Evolutionary conservation across 2,888 invertebrate genomes (phyloP), one percentile per base, ranked within the genome.

Genomic region (Metallyticus violacea): DNA sequence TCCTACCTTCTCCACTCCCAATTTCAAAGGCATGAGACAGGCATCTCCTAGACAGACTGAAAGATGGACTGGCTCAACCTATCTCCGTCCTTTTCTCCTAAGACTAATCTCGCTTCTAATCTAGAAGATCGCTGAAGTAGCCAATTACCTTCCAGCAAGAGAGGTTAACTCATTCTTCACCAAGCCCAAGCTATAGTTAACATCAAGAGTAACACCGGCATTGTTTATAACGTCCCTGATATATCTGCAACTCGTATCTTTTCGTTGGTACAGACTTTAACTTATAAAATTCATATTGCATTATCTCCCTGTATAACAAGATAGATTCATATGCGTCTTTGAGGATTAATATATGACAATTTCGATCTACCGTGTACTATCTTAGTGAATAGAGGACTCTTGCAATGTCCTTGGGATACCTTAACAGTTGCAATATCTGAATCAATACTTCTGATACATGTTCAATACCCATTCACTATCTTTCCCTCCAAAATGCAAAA

Each of bases 61-160:
- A n/a, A n/a, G n/a, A n/a, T n/a, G n/a, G n/a, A n/a, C n/a, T n/a
- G n/a, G n/a, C n/a, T n/a, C n/a, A n/a, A n/a, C n/a, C n/a, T n/a
- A n/a, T n/a, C n/a, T n/a, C n/a, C n/a, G 40, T 62, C 40, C 40
- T 62, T 76, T 22, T 26, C 76, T 40, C 27, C 76, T 82, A 82
- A 82, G 62, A 40, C 81, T 81, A 81, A 81, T 81, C 81, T 81
- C 40, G 25, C 7, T 81, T 82, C 82, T 82, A 82, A 82, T 82
- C 82, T 26, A n/a, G 62, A 82, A 82, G 62, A 82, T 82, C 82
- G 82, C 76, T 76, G 26, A 76, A 26, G 82, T 26, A 82, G 82
- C 76, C 26, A 62, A 76, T 82, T 27, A 25, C 82, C 62, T 76
- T 26, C 26, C 82, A 82, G 82, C 82, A 1, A 25, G 25, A 26